A percentile compares a stretch with the other conserved stretches of the same genome.
Evolutionary conservation across 2,797 vertebrate genomes (phyloP).

Genomic region (Amazona finschi): DNA sequence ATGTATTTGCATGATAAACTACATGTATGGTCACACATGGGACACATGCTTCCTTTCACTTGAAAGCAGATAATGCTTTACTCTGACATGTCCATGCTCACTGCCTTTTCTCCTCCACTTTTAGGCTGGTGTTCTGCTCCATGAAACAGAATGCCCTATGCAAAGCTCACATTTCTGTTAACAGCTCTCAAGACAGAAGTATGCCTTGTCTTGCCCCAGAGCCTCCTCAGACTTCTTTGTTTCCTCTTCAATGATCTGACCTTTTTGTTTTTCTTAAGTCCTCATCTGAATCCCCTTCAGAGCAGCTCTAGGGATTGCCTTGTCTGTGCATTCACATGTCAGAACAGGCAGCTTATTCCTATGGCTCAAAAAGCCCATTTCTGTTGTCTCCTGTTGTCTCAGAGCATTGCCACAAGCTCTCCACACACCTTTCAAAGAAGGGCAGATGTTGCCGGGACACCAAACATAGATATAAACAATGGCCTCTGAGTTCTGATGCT

Average conservation of each 20-base stretch:
- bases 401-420: background rate
- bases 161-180: background rate
- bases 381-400: background rate
- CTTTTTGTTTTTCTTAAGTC: background rate
- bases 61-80: background rate
- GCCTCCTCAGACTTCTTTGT: background rate
- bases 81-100: too few species aligned
- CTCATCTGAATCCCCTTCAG: background rate
- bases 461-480: background rate
- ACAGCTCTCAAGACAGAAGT: background rate
- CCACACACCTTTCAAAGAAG: background rate
- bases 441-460: background rate
- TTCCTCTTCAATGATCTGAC: background rate
- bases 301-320: background rate
- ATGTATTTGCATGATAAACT: background rate
- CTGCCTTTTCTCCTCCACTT: background rate
- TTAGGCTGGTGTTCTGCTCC: background rate
- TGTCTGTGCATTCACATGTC: background rate
- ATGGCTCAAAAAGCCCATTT: background rate
- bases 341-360: background rate
- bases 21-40: rapidly evolving
- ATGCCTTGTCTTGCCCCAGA: background rate
- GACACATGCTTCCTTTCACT: background rate
- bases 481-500: background rate
- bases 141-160: background rate